Conservation (phyloP, 2,888 invertebrate species). For the Scelioninae gen. 2 region DNA sequence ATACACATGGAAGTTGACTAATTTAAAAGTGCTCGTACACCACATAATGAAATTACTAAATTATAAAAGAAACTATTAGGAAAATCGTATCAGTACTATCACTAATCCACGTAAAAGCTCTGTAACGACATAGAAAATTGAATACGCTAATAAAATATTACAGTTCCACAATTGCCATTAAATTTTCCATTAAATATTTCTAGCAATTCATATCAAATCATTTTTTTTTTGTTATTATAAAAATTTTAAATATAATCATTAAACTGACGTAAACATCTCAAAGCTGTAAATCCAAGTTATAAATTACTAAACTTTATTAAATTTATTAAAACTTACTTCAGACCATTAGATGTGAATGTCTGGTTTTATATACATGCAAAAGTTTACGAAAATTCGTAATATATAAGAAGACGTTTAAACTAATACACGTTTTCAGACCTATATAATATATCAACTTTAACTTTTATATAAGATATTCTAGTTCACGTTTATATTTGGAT, state of each 20-base stretch:
- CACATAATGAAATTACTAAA: slow-evolving; percentile 10
- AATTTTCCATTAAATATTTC: not conserved
- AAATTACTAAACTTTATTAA: slow-evolving; percentile 12
- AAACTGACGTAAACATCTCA: no score
- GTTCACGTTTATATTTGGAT: no score
- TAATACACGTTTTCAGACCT: not conserved
- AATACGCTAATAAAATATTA: not conserved
- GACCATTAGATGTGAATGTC: slow-evolving; percentile 3
- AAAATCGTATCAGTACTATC: slow-evolving; percentile 12
- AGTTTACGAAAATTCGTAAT: slow-evolving; percentile 7
- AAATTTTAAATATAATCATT: no score
- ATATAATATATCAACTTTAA: no score
- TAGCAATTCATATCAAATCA: not conserved
- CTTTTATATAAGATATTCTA: no score
- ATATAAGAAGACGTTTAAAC: slow-evolving; percentile 2
- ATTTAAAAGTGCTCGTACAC: not conserved
- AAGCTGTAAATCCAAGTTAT: not conserved
- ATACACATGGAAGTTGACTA: not conserved
- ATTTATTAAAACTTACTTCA: slow-evolving; percentile 3
- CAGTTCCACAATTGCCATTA: not conserved
- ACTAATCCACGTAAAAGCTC: slow-evolving; percentile 13
- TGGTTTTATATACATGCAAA: slow-evolving; percentile 3
- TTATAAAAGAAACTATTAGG: slow-evolving; percentile 1
- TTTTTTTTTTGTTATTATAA: no score
- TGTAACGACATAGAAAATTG: slow-evolving; percentile 7